Evolutionary conservation across 2,888 invertebrate genomes (phyloP).

Genomic region (Brachyptera risi): DNA sequence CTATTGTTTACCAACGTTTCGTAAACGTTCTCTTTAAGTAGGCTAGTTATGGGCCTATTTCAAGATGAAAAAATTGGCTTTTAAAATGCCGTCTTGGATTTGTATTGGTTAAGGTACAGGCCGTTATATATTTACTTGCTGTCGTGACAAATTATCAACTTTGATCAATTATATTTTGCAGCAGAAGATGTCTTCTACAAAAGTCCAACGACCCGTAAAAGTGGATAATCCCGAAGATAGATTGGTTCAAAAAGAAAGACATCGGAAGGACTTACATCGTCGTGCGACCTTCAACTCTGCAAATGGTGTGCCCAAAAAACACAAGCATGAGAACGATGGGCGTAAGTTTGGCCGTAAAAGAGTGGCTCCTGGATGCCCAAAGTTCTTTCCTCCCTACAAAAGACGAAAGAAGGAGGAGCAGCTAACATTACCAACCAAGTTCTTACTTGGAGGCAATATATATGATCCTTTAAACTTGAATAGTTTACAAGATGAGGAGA

Average conservation of each 20-base stretch:
- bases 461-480: conserved; percentile 92
- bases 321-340: conserved; percentile 44
- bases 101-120: too few relatives aligned
- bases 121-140: neutral
- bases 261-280: conserved; percentile 16
- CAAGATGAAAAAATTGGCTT: too few relatives aligned
- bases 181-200: conserved; percentile 48
- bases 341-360: conserved; percentile 54
- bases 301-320: conserved; percentile 36
- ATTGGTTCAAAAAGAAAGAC: neutral
- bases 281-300: conserved; percentile 13
- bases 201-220: conserved; percentile 46
- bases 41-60: too few relatives aligned
- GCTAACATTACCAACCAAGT: conserved; percentile 86
- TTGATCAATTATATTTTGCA: conserved; percentile 8
- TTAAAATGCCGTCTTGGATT: too few relatives aligned
- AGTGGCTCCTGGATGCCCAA: conserved; percentile 58
- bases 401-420: conserved; percentile 59
- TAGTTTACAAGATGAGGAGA: conserved; percentile 62
- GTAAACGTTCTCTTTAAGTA: too few relatives aligned
- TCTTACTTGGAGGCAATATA: conserved; percentile 90
- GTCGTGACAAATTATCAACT: neutral
- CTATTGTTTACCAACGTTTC: too few relatives aligned
- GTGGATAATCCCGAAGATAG: conserved; percentile 36
- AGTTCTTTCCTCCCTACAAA: conserved; percentile 70